Conservation (phyloP, 2,113 vertebrate species). For the Chauna torquata region DNA sequence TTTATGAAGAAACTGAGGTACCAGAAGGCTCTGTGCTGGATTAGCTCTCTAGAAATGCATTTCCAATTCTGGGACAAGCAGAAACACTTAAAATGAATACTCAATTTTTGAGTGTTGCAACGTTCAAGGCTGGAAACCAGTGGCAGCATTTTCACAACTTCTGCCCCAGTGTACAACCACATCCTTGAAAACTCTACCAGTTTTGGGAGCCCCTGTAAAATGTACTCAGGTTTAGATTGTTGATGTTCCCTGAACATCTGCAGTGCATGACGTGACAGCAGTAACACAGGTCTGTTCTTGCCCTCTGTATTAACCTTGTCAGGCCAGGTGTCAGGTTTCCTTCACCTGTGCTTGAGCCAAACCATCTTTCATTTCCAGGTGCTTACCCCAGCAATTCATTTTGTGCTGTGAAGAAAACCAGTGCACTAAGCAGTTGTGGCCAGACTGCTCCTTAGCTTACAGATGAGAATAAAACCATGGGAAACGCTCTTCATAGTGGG, state of each 20-base stretch:
- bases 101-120: neutral
- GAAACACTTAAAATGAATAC: neutral
- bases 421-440: neutral
- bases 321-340: neutral
- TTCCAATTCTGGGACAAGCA: neutral
- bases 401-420: neutral
- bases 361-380: neutral
- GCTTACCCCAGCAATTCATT: neutral
- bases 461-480: neutral
- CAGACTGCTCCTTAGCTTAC: neutral
- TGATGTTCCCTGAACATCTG: neutral
- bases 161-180: neutral
- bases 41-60: neutral
- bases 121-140: neutral
- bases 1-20: neutral
- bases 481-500: neutral
- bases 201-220: neutral
- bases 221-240: neutral
- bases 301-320: neutral
- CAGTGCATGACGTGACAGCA: neutral
- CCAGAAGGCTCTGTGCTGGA: neutral
- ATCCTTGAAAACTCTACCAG: neutral
- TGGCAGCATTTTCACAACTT: neutral
- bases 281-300: neutral
- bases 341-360: neutral